These are phyloP conservation scores for Takifugu ocellatus DNA, from an alignment of 2,797 vertebrate genomes.

Conservation along the genomic window DNA sequence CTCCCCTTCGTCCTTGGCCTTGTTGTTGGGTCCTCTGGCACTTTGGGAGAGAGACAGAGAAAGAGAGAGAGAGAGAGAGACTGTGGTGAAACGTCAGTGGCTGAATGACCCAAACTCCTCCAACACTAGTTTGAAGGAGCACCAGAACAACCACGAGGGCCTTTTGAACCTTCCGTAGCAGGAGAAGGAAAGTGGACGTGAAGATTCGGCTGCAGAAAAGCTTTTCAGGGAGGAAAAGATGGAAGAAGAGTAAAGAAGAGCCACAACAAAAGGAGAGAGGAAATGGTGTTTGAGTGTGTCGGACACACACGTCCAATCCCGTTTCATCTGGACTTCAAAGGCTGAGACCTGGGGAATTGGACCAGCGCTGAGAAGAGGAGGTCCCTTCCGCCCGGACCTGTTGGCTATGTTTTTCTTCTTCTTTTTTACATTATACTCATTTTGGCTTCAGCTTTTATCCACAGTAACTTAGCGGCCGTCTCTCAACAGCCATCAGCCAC, in stretches of 20 bases:
- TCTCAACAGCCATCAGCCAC: constrained; percentile 11
- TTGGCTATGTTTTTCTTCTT: background rate
- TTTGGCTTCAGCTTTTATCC: constrained; percentile 42
- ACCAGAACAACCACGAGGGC: too few species aligned
- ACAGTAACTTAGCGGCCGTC: constrained; percentile 10
- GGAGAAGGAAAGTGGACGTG: too few species aligned
- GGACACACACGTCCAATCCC: constrained; percentile 17
- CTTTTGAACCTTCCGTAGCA: too few species aligned
- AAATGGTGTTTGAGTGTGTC: constrained; percentile 7
- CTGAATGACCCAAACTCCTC: too few species aligned
- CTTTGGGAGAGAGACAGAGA: too few species aligned
- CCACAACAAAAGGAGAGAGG: background rate
- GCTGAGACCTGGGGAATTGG: constrained; percentile 7
- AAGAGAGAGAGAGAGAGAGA: too few species aligned
- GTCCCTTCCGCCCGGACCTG: constrained; percentile 24
- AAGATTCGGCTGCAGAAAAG: background rate
- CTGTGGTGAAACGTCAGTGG: too few species aligned
- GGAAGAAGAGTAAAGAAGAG: background rate
- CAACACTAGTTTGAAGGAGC: too few species aligned
- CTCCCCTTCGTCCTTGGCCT: too few species aligned
- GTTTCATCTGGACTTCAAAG: constrained; percentile 36
- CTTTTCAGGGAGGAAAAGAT: background rate
- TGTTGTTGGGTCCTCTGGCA: too few species aligned
- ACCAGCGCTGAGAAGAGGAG: constrained; percentile 16
- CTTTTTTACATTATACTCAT: constrained; percentile 20